These are phyloP conservation scores for Drosophila barbarae DNA, from an alignment of 2,888 invertebrate species.

Conservation along the genomic window DNA sequence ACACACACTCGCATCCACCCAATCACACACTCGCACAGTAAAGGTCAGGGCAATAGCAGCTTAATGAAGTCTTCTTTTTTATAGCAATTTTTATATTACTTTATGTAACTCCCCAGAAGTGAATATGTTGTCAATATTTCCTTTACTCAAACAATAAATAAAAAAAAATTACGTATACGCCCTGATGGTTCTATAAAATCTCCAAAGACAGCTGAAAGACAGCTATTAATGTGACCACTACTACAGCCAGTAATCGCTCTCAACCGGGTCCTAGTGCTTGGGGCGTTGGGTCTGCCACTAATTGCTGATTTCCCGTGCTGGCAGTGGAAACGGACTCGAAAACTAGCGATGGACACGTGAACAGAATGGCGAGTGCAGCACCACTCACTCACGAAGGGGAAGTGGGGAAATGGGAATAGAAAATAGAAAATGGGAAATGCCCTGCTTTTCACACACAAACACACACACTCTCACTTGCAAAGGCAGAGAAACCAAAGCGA, in stretches of 20 bases:
- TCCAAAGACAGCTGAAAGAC: neutral
- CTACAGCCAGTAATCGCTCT: constrained; percentile 7
- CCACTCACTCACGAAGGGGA: constrained; percentile 10
- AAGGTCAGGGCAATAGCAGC: neutral
- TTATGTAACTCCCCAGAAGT: neutral
- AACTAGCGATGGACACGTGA: constrained; percentile 40
- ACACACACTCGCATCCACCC: neutral
- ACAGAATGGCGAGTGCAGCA: constrained; percentile 22
- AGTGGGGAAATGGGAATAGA: constrained; percentile 6
- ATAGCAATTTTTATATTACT: neutral
- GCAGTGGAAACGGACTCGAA: constrained; percentile 35
- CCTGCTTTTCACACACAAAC: constrained; percentile 10
- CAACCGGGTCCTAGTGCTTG: constrained; percentile 23
- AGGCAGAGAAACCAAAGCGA: constrained; percentile 37
- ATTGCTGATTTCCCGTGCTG: constrained; percentile 69
- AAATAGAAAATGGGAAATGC: constrained; percentile 20
- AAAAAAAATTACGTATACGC: neutral
- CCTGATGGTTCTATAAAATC: neutral
- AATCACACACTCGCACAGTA: constrained; percentile 5
- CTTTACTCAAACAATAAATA: neutral
- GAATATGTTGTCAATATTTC: neutral
- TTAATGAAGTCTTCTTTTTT: neutral
- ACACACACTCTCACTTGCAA: neutral
- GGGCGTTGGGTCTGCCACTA: constrained; percentile 58
- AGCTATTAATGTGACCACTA: neutral